Conservation (phyloP, 2,113 vertebrate genomes). For the Felis catus region F.catus_Fca126_mat1.0 CM031417.1:137787501-137788000, state of each 20-base stretch:
- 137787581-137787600: background rate
- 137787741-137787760: rapidly evolving
- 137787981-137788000: rapidly evolving
- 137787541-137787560: background rate
- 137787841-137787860: background rate
- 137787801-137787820: background rate
- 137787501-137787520: rapidly evolving
- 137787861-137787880: rapidly evolving
- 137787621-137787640: background rate
- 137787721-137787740: background rate
- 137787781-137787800: background rate
- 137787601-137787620: background rate
- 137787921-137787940: no score
- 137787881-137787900: rapidly evolving
- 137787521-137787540: background rate
- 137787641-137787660: no score
- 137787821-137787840: background rate
- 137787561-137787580: rapidly evolving
- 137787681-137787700: background rate
- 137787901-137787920: background rate
- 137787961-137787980: background rate
- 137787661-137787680: background rate
- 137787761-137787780: background rate
- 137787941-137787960: background rate
- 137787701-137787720: background rate